These are phyloP conservation scores for Euphonia xanthogaster DNA, from an alignment of 2,797 vertebrate species.

Conservation along the genomic window DNA sequence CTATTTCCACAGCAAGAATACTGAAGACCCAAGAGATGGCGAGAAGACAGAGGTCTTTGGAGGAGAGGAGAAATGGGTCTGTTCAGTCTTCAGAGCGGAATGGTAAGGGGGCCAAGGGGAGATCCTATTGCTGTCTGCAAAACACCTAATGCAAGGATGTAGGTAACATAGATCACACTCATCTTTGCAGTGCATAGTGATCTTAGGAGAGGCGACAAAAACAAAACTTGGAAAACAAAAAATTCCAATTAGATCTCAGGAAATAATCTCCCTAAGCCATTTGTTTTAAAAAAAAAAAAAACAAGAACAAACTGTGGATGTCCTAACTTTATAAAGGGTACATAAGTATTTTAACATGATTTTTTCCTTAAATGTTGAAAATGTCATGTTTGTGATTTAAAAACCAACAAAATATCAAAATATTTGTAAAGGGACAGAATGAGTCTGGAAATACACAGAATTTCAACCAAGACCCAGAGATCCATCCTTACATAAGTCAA, in stretches of 20 bases:
- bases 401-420: background rate
- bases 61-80: background rate
- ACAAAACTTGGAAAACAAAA: background rate
- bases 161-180: background rate
- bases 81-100: background rate
- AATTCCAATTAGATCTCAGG: background rate
- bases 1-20: background rate
- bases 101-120: background rate
- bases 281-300: background rate
- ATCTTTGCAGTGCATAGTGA: background rate
- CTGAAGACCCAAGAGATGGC: background rate
- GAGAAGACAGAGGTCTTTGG: background rate
- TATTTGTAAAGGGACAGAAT: background rate
- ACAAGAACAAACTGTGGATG: background rate
- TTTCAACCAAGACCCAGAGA: background rate
- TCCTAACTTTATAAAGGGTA: background rate
- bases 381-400: accelerated
- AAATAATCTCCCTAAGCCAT: background rate
- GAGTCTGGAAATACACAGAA: background rate
- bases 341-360: background rate
- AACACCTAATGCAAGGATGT: background rate
- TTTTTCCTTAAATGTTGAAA: background rate
- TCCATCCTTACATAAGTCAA: background rate
- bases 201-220: background rate
- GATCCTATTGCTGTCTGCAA: background rate